Percentiles rank a stretch among this genome's conserved stretches.
Conservation (phyloP, 2,888 invertebrate genomes). For the Leptura quadrifasciata region DNA sequence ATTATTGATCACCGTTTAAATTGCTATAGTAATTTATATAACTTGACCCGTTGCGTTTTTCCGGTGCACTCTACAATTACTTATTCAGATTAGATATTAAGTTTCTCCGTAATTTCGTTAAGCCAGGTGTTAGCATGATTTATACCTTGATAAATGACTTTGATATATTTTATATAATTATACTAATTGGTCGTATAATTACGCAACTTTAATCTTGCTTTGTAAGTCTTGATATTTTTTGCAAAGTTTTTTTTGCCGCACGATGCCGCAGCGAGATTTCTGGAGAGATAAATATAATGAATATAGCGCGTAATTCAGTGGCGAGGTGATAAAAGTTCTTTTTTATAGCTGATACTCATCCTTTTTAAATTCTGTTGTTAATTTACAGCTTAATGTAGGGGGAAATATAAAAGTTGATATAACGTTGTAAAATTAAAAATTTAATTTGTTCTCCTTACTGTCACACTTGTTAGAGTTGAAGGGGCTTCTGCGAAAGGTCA, state of each 20-base stretch:
- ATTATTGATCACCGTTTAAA: constrained; percentile 49
- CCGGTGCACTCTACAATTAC: constrained; percentile 52
- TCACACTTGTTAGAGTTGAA: neutral
- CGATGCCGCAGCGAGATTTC: constrained; percentile 38
- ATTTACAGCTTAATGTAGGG: constrained; percentile 16
- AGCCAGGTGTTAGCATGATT: constrained; percentile 71
- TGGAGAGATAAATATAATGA: constrained; percentile 36
- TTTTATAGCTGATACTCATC: constrained; percentile 7
- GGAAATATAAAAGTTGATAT: constrained; percentile 28
- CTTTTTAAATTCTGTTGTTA: constrained; percentile 37
- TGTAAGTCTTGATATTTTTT: constrained; percentile 39
- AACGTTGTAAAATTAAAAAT: constrained; percentile 16
- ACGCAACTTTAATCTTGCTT: constrained; percentile 61
- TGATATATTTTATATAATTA: constrained; percentile 70
- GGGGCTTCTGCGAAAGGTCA: neutral
- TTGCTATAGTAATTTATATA: constrained; percentile 39
- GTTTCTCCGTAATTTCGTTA: constrained; percentile 66
- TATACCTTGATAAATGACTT: constrained; percentile 67
- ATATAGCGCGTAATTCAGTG: constrained; percentile 35
- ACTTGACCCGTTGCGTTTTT: constrained; percentile 49
- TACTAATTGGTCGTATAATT: constrained; percentile 65
- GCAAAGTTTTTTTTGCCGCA: constrained; percentile 33
- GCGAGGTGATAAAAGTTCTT: constrained; percentile 34
- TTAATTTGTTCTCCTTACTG: neutral
- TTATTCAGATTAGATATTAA: constrained; percentile 61